phyloP scores from a whole-genome alignment of 2,113 vertebrate genomes.

The Hemiprocne comata region DNA sequence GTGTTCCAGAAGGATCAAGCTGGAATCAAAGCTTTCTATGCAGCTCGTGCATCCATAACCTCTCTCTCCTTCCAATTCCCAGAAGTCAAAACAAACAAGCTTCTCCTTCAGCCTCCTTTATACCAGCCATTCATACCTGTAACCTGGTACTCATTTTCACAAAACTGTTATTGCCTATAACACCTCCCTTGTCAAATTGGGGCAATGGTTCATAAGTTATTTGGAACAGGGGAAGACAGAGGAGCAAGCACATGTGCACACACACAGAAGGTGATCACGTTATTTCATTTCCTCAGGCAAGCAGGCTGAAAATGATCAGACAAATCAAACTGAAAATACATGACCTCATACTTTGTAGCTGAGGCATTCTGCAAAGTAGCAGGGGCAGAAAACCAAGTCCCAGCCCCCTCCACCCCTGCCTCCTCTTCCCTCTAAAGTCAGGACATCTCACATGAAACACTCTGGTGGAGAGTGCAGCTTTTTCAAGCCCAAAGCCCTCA shows the following conservation, averaged over 20 bases:
- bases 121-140: background rate
- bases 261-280: background rate
- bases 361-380: background rate
- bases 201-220: background rate
- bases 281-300: background rate
- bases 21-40: background rate
- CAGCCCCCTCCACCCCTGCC: too few species aligned
- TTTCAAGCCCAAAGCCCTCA: background rate
- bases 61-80: background rate
- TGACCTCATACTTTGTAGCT: background rate
- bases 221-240: background rate
- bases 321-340: background rate
- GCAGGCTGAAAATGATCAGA: background rate
- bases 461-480: background rate
- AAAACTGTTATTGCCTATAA: background rate
- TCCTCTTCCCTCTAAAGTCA: background rate
- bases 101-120: background rate
- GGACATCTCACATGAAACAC: background rate
- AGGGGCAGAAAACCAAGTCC: background rate
- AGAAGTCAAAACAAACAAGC: background rate
- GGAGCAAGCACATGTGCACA: fast-evolving
- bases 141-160: background rate
- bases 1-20: background rate
- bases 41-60: background rate
- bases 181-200: background rate